These are phyloP conservation scores for Spinibarbus caldwelli DNA, from an alignment of 2,797 vertebrate species.

Conservation along the genomic window DNA sequence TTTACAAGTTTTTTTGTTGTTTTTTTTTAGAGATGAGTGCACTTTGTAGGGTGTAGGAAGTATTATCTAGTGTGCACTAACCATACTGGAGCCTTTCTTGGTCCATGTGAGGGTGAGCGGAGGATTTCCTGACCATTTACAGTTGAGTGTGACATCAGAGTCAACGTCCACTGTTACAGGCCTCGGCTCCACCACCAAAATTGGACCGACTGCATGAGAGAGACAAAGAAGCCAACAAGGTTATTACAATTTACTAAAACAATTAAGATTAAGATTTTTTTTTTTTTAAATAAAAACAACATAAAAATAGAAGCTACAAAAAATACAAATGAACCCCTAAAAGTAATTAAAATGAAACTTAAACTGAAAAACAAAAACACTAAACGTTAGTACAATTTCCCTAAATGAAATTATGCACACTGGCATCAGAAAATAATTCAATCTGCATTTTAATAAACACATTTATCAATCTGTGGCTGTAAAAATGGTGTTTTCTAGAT, in stretches of 20 bases:
- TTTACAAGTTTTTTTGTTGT: no score
- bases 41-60: neutral
- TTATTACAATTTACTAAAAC: neutral
- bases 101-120: slow-evolving; percentile 97
- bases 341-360: no score
- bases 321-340: neutral
- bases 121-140: slow-evolving; percentile 94
- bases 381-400: no score
- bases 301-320: neutral
- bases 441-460: neutral
- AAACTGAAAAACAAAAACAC: neutral
- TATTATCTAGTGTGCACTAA: slow-evolving; percentile 63
- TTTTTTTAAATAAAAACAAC: neutral
- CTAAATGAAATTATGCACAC: neutral
- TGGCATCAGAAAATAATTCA: neutral
- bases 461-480: neutral
- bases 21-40: neutral
- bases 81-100: slow-evolving; percentile 96
- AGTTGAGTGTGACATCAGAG: slow-evolving; percentile 91
- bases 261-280: neutral
- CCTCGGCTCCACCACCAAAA: slow-evolving; percentile 90
- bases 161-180: slow-evolving; percentile 89
- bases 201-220: slow-evolving; percentile 83
- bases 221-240: neutral
- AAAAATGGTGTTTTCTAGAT: neutral